phyloP scores from a whole-genome alignment of 2,888 invertebrate species.

The Mystacides longicornis region DNA sequence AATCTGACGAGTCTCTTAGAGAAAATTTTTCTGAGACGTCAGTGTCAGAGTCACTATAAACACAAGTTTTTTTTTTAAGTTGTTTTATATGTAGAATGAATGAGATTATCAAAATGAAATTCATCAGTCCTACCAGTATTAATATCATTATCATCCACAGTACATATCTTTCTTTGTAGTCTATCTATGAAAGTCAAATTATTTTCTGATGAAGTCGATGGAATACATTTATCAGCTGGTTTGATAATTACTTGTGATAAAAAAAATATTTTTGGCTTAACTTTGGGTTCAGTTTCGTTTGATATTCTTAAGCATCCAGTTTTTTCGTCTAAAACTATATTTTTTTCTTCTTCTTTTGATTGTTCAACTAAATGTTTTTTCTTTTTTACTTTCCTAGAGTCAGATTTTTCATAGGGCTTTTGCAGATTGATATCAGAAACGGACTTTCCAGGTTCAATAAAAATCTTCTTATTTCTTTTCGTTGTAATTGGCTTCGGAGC shows the following conservation, averaged over 20 bases:
- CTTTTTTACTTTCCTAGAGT: not conserved
- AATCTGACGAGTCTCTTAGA: not conserved
- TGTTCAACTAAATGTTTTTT: not conserved
- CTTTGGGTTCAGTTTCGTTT: not conserved
- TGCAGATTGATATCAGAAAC: not conserved
- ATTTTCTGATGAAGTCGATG: not conserved
- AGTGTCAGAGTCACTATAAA: not conserved
- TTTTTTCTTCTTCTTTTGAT: slow-evolving; percentile 1
- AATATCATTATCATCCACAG: not conserved
- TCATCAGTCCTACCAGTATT: not conserved
- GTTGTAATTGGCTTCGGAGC: not conserved
- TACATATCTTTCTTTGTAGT: not conserved
- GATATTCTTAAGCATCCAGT: not conserved
- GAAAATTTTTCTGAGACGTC: not conserved
- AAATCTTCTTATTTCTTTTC: not conserved
- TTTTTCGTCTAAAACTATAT: not conserved
- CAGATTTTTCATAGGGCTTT: not conserved
- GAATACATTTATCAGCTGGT: not conserved
- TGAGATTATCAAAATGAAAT: not conserved
- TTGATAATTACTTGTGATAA: not conserved
- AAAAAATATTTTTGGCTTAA: not conserved
- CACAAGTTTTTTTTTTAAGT: not conserved
- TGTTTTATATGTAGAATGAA: not conserved
- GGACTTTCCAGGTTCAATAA: not conserved
- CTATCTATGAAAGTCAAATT: not conserved